Conservation (phyloP, 2,888 invertebrate species). For the Synergus japonicus region DNA sequence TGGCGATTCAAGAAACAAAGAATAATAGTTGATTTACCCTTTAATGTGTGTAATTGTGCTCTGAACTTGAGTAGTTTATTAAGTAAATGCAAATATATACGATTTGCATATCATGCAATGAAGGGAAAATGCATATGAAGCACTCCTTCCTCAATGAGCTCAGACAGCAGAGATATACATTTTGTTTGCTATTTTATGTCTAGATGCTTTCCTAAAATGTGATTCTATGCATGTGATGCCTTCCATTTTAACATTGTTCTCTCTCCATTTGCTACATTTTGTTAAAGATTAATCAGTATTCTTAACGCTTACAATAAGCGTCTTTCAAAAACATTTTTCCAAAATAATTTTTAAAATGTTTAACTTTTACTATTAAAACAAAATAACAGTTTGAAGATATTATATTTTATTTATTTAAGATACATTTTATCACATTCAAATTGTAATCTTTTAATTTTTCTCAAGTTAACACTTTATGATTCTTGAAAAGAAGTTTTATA, state of each 20-base stretch:
- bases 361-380: no score
- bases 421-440: no score
- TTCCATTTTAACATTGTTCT: not conserved
- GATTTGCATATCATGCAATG: not conserved
- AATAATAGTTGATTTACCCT: not conserved
- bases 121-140: not conserved
- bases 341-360: no score
- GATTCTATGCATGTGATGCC: not conserved
- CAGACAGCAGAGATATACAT: not conserved
- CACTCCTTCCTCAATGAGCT: not conserved
- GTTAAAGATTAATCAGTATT: not conserved
- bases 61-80: not conserved
- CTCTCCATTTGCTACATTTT: not conserved
- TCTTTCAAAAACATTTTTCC: no score
- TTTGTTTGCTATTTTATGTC: no score
- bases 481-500: no score
- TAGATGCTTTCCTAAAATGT: not conserved
- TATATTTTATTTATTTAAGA: no score
- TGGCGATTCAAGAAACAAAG: conserved; percentile 10
- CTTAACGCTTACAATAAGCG: no score
- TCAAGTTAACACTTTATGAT: no score
- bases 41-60: not conserved
- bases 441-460: no score
- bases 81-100: not conserved
- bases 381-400: no score